Conservation (phyloP, 2,797 vertebrate species). For the Falco berigora region DNA sequence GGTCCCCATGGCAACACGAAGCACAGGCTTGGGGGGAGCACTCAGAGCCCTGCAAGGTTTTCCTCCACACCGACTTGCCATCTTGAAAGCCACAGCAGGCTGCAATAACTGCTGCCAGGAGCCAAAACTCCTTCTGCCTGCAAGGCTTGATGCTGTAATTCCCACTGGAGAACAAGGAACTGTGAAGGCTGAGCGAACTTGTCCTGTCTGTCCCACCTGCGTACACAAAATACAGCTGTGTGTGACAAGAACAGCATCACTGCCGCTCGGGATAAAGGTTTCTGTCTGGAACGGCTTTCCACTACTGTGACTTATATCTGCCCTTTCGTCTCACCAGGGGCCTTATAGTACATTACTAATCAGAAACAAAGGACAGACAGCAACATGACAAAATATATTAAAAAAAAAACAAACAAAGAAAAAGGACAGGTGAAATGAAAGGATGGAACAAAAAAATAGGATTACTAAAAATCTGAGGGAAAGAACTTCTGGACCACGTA, state of each 20-base stretch:
- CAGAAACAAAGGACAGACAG: background rate
- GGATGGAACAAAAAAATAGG: background rate
- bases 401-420: background rate
- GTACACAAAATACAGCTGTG: background rate
- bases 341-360: background rate
- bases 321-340: background rate
- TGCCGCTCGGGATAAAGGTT: background rate
- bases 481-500: background rate
- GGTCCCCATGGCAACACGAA: background rate
- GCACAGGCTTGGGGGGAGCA: background rate
- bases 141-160: background rate
- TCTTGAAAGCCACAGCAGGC: background rate
- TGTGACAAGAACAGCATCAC: background rate
- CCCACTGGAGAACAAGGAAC: background rate
- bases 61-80: background rate
- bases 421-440: background rate
- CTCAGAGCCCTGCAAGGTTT: background rate
- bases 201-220: background rate
- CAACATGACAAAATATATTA: background rate
- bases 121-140: background rate
- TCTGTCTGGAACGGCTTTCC: background rate
- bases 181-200: background rate
- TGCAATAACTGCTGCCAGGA: background rate
- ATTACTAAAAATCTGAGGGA: background rate
- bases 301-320: background rate